Conservation (phyloP, 2,797 vertebrate genomes). For the Coregonus sp. region DNA sequence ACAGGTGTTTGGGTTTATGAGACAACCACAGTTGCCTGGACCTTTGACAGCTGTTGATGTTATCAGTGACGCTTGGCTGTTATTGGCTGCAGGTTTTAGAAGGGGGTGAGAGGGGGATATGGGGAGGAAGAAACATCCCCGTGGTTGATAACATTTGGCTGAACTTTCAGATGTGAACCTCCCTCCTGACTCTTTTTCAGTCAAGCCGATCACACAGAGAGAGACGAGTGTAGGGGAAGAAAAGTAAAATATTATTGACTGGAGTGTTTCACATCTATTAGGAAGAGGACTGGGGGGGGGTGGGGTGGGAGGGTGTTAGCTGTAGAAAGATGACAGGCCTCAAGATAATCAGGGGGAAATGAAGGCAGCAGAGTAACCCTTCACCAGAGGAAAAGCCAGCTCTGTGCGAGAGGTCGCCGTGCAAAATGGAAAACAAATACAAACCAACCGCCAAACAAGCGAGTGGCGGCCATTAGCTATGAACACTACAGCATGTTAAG, state of each 20-base stretch:
- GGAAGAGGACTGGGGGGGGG: conserved; percentile 73
- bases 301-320: background rate
- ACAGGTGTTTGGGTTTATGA: conserved; percentile 96
- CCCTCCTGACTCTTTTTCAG: conserved; percentile 88
- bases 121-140: conserved; percentile 78
- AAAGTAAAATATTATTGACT: conserved; percentile 84
- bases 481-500: background rate
- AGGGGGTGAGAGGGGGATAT: conserved; percentile 31
- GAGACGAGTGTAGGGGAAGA: conserved; percentile 61
- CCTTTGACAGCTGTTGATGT: conserved; percentile 91
- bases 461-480: conserved; percentile 41
- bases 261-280: conserved; percentile 86
- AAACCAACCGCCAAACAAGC: conserved; percentile 38
- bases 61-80: conserved; percentile 83
- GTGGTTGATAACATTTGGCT: conserved; percentile 98
- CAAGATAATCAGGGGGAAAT: conserved; percentile 83
- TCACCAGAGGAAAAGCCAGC: conserved; percentile 61
- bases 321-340: conserved; percentile 82
- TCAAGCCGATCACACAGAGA: conserved; percentile 83
- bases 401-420: conserved; percentile 68
- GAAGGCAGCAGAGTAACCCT: conserved; percentile 74
- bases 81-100: conserved; percentile 81
- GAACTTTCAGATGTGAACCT: conserved; percentile 96
- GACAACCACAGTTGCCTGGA: conserved; percentile 88
- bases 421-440: conserved; percentile 64